Evolutionary conservation across 64 coral and sea anemone species (phyloP), one percentile per base, ranked within the genome.

Genomic region (Exaiptasia diaphana): DNA sequence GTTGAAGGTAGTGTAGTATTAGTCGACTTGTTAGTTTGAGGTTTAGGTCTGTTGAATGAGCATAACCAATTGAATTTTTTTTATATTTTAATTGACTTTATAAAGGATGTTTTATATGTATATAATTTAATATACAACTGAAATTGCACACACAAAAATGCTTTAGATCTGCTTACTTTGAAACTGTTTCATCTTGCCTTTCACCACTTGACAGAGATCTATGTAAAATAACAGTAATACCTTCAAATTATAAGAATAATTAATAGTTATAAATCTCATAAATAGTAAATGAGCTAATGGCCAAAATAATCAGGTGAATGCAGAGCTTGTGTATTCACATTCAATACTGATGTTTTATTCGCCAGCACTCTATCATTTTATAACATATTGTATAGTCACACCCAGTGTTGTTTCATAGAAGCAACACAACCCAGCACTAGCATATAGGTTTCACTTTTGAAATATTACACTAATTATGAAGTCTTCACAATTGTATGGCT

Each of bases 141-240:
- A n/a, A n/a, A 46, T 46, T 6, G 43, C 43, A 46, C 43, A 46
- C 6, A 46, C 15, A 15, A 85, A 56, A 26, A 14, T 4, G 72
- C 46, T 54, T 20, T 50, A 33, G 2, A 46, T 86, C 23, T 9
- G 5, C 73, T 75, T 72, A 95, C 91, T 78, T 95, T 38, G 86
- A 56, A 23, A 89, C 45, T 3, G 68, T 83, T 1, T 84, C 79
- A 89, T 95, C 91, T 79, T 95, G 85, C n/a, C 91, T 60, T 57
- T 95, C 79, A 2, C 91, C 86, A 45, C 27, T 94, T 78, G 91
- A 71, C 38, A 94, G 62, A 46, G 91, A 89, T 78, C 91, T 94
- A 64, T 14, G 38, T 50, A 62, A 23, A 75, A 27, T 12, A 21
- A 10, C 31, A 76, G 38, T 24, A 4, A 5, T 55, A 38, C 42